Evolutionary conservation across 2,888 invertebrate genomes (phyloP).

Genomic region (Chrysolina oricalcia): DNA sequence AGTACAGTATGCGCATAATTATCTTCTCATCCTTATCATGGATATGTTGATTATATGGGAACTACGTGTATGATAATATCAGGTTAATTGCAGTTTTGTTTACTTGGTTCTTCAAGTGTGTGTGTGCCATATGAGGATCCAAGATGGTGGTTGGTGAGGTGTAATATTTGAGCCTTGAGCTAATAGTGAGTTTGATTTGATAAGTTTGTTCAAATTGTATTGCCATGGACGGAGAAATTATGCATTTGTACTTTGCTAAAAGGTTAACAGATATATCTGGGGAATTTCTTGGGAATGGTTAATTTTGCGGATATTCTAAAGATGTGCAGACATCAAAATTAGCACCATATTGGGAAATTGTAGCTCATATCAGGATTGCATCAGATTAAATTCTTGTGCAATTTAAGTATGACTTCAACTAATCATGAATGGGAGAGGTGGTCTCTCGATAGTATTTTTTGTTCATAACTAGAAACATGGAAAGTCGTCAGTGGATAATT

Average conservation of each 20-base stretch:
- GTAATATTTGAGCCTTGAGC: not conserved
- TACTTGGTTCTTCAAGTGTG: not conserved
- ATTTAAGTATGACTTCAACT: too few relatives aligned
- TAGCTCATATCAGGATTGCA: too few relatives aligned
- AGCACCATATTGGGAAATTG: too few relatives aligned
- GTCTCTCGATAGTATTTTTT: too few relatives aligned
- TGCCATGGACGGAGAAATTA: not conserved
- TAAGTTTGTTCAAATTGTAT: not conserved
- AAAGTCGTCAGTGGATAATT: too few relatives aligned
- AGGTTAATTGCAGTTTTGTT: constrained; percentile 7
- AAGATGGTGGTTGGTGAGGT: not conserved
- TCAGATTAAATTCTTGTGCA: too few relatives aligned
- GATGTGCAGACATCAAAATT: too few relatives aligned
- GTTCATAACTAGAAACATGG: too few relatives aligned
- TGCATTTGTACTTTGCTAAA: not conserved
- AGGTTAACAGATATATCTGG: not conserved
- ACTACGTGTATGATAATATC: not conserved
- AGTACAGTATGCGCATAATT: not conserved
- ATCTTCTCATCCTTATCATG: not conserved
- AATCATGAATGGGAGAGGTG: too few relatives aligned
- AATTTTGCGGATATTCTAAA: too few relatives aligned
- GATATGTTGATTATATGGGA: not conserved
- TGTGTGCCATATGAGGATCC: not conserved
- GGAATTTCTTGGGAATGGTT: too few relatives aligned
- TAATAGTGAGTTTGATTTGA: constrained; percentile 8